These are phyloP conservation scores for Elysia chlorotica DNA, from an alignment of 1,140 invertebrate genomes.

Conservation along the genomic window DNA sequence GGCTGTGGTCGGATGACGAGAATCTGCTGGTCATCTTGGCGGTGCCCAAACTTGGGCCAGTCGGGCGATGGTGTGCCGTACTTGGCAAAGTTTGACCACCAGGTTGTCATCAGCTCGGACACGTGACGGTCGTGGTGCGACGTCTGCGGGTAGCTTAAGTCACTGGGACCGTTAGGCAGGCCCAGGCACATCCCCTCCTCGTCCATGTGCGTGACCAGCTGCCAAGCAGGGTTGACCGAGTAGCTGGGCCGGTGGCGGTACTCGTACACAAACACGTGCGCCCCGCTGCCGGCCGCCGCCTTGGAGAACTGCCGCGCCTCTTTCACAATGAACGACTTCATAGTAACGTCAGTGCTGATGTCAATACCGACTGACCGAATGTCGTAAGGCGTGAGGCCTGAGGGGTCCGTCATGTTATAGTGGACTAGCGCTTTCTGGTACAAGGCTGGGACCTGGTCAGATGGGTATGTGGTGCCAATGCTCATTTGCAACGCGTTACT, in stretches of 20 bases:
- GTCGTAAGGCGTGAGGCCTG: too few species aligned
- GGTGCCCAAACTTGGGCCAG: slow-evolving; percentile 9
- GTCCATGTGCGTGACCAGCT: not conserved
- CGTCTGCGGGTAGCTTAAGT: not conserved
- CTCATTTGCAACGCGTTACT: not conserved
- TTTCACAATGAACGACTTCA: not conserved
- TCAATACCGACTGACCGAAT: too few species aligned
- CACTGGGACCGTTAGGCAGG: not conserved
- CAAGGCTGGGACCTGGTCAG: too few species aligned
- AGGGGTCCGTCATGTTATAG: too few species aligned
- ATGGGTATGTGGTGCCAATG: too few species aligned
- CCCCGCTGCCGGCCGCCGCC: not conserved
- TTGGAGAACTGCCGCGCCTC: not conserved
- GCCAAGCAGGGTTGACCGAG: not conserved
- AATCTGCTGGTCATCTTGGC: not conserved
- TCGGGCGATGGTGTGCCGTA: not conserved
- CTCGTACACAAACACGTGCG: not conserved
- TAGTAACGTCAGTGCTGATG: not conserved
- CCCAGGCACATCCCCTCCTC: not conserved
- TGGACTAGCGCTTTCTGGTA: too few species aligned
- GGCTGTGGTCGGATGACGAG: not conserved
- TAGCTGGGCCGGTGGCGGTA: not conserved
- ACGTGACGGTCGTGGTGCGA: not conserved
- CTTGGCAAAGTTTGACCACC: not conserved
- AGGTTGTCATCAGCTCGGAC: not conserved